Evolutionary conservation across 2,888 invertebrate species (phyloP).

Genomic region (Pecten maximus): DNA sequence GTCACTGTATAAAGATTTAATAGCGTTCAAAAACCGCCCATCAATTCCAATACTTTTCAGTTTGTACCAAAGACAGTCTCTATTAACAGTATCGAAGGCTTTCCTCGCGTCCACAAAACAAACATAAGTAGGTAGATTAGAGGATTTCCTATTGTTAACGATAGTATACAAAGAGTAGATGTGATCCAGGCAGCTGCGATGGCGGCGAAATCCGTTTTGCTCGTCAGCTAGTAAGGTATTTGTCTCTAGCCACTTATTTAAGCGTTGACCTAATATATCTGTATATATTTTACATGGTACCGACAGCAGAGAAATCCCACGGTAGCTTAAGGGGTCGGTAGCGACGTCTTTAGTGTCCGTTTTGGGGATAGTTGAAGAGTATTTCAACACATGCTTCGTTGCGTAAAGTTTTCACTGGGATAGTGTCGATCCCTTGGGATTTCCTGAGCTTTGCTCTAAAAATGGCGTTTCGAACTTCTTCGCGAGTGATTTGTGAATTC

Average conservation of each 20-base stretch:
- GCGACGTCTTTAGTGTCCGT: not conserved
- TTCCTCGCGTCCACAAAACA: conserved; percentile 51
- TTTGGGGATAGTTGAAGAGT: conserved; percentile 30
- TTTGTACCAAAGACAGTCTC: conserved; percentile 48
- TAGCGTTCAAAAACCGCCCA: conserved; percentile 43
- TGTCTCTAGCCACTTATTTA: conserved; percentile 40
- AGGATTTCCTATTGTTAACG: conserved; percentile 44
- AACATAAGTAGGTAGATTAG: conserved; percentile 41
- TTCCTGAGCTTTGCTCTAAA: not conserved
- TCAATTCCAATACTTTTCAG: conserved; percentile 39
- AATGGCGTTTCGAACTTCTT: not conserved
- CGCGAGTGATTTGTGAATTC: not conserved
- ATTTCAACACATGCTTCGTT: conserved; percentile 10
- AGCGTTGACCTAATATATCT: conserved; percentile 28
- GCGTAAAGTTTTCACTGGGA: not conserved
- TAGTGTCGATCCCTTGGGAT: not conserved
- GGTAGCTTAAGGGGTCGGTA: conserved; percentile 40
- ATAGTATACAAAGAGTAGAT: conserved; percentile 47
- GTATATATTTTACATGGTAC: conserved; percentile 46
- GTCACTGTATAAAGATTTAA: conserved; percentile 49
- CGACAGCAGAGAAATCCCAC: conserved; percentile 31
- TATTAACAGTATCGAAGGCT: conserved; percentile 50
- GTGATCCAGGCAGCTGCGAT: conserved; percentile 50
- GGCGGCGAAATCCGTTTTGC: conserved; percentile 50
- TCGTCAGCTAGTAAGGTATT: conserved; percentile 42